A percentile compares a stretch with the other conserved stretches of the same genome.
Conservation (phyloP, 2,797 vertebrate genomes). For the Astyanax mexicanus region DNA sequence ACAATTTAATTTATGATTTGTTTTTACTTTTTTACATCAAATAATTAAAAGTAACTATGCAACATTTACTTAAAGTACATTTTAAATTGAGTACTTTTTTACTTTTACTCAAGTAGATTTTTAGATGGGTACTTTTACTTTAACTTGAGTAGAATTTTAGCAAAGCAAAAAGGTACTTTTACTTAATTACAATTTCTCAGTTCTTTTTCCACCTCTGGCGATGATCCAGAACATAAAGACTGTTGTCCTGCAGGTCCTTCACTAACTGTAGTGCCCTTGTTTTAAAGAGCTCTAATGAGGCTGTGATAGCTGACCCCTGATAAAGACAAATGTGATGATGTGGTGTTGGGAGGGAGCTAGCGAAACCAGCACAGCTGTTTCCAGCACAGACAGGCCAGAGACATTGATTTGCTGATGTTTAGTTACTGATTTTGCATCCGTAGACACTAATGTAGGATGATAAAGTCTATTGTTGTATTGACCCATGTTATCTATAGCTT, state of each 20-base stretch:
- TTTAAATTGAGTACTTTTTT: too few relatives aligned
- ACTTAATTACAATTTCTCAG: too few relatives aligned
- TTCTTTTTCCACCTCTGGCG: too few relatives aligned
- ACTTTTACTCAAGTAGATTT: too few relatives aligned
- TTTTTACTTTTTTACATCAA: too few relatives aligned
- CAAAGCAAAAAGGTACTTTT: too few relatives aligned
- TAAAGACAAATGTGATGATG: slow-evolving; percentile 39
- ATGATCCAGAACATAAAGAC: slow-evolving; percentile 9
- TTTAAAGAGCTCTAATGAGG: slow-evolving; percentile 42
- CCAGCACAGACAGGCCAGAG: not conserved
- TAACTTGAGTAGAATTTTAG: too few relatives aligned
- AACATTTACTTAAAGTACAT: too few relatives aligned
- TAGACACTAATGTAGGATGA: not conserved
- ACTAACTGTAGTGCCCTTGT: slow-evolving; percentile 27
- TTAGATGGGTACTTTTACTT: too few relatives aligned
- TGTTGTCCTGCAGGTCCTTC: slow-evolving; percentile 1
- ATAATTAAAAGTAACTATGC: too few relatives aligned
- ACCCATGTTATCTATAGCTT: too few relatives aligned
- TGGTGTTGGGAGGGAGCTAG: slow-evolving; percentile 8
- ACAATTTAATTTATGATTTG: too few relatives aligned
- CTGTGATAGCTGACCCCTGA: slow-evolving; percentile 21
- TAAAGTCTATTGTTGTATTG: not conserved
- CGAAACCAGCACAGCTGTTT: slow-evolving; percentile 28
- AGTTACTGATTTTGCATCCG: not conserved
- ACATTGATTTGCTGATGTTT: slow-evolving; percentile 14